phyloP scores from a whole-genome alignment of 2,888 invertebrate genomes.

The Netelia inedita region DNA sequence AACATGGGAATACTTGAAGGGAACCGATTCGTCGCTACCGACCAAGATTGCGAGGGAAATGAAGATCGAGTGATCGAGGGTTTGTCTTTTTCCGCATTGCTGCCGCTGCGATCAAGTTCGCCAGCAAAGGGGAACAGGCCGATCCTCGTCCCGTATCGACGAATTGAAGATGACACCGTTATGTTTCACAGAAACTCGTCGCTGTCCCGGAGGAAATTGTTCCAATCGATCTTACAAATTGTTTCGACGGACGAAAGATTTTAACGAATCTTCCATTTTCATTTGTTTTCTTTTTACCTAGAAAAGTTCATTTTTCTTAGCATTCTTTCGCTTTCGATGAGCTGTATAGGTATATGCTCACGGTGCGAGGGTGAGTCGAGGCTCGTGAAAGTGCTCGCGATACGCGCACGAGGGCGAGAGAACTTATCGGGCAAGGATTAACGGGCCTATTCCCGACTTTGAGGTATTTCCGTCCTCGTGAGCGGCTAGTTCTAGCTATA shows the following conservation, averaged over 20 bases:
- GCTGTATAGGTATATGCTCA: too few species aligned
- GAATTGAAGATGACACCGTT: neutral
- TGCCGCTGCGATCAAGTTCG: slow-evolving; percentile 86
- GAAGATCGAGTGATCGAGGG: slow-evolving; percentile 82
- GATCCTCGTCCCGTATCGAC: slow-evolving; percentile 75
- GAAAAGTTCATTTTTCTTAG: neutral
- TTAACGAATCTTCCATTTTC: neutral
- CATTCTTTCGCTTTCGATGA: too few species aligned
- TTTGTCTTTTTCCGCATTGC: slow-evolving; percentile 90
- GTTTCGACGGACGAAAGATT: too few species aligned
- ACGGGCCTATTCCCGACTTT: slow-evolving; percentile 73
- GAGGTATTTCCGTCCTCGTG: slow-evolving; percentile 73
- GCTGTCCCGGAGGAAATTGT: too few species aligned
- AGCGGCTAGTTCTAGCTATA: neutral
- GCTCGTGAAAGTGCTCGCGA: neutral
- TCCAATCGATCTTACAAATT: too few species aligned
- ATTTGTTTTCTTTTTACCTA: slow-evolving; percentile 5
- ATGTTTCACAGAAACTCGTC: too few species aligned
- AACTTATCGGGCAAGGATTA: slow-evolving; percentile 72
- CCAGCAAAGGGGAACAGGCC: slow-evolving; percentile 88
- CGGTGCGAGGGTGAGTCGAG: neutral
- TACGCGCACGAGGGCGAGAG: slow-evolving; percentile 14
- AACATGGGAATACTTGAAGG: neutral
- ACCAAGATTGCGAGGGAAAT: neutral
- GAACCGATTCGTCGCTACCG: neutral